phyloP scores from a whole-genome alignment of 2,888 invertebrate genomes.

The Parnassius orleans region DNA sequence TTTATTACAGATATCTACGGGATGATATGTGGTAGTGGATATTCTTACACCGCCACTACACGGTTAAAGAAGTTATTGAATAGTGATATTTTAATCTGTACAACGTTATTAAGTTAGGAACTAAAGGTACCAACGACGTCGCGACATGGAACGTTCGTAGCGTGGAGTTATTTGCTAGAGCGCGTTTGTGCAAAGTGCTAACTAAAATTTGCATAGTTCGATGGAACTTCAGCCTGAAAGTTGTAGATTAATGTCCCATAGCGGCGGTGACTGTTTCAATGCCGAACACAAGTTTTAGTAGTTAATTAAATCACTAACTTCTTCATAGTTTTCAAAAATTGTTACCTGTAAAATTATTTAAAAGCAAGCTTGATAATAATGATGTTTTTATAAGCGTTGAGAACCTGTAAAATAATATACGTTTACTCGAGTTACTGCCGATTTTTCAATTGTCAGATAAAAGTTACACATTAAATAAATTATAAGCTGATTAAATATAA shows the following conservation, averaged over 20 bases:
- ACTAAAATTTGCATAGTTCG: slow-evolving; percentile 69
- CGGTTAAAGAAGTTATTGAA: too few relatives aligned
- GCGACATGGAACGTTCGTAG: slow-evolving; percentile 26
- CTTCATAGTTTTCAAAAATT: slow-evolving; percentile 22
- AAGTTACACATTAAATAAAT: too few relatives aligned
- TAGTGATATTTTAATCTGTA: too few relatives aligned
- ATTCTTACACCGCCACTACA: too few relatives aligned
- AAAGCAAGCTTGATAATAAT: too few relatives aligned
- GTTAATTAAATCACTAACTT: slow-evolving; percentile 31
- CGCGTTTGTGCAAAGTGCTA: slow-evolving; percentile 63
- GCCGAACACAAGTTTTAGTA: slow-evolving; percentile 43
- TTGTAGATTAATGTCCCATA: slow-evolving; percentile 51
- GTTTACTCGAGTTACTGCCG: too few relatives aligned
- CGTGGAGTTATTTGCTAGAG: slow-evolving; percentile 48
- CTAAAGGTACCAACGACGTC: slow-evolving; percentile 21
- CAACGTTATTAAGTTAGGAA: slow-evolving; percentile 19
- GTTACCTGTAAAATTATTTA: neutral
- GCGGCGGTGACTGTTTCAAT: slow-evolving; percentile 37
- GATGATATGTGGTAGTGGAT: too few relatives aligned
- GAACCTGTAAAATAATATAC: too few relatives aligned
- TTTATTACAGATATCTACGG: too few relatives aligned
- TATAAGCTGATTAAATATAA: too few relatives aligned
- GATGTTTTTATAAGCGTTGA: too few relatives aligned
- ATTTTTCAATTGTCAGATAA: too few relatives aligned
- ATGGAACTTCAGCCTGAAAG: slow-evolving; percentile 53